Evolutionary conservation across 30 jellyfish, hydroid and myxozoan genomes (phyloP).

Genomic region (Hydractinia echinata): DNA sequence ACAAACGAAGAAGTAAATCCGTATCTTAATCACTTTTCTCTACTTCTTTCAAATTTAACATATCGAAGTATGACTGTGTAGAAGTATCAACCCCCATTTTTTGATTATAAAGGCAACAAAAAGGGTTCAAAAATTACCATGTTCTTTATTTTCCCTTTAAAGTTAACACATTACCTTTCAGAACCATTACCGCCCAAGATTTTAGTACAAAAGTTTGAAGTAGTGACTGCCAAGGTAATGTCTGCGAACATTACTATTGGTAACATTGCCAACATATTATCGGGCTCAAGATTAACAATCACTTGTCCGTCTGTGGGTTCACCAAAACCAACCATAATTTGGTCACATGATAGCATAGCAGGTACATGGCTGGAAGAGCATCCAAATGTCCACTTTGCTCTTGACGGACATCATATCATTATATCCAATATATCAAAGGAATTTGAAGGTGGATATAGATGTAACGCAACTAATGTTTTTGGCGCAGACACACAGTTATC

Average conservation of each 20-base stretch:
- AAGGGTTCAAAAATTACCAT: too few species aligned
- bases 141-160: background rate
- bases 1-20: too few species aligned
- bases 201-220: constrained; percentile 27
- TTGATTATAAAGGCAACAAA: too few species aligned
- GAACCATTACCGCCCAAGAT: constrained; percentile 43
- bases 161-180: background rate
- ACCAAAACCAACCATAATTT: constrained; percentile 51
- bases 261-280: constrained; percentile 42
- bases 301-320: constrained; percentile 67
- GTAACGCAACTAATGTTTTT: constrained; percentile 24
- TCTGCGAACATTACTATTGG: constrained; percentile 59
- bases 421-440: background rate
- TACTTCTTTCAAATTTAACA: too few species aligned
- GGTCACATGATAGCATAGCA: constrained; percentile 36
- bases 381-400: background rate
- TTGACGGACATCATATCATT: constrained; percentile 12
- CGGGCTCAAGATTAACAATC: constrained; percentile 52
- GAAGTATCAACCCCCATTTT: too few species aligned
- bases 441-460: background rate
- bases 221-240: constrained; percentile 35
- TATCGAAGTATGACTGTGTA: too few species aligned
- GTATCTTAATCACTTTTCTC: too few species aligned
- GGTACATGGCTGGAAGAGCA: constrained; percentile 9
- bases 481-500: constrained; percentile 48